A percentile compares a stretch with the other conserved stretches of the same genome.
Evolutionary conservation across 1,140 invertebrate genomes (phyloP).

Genomic region (Bursaphelenchus mucronatus): DNA sequence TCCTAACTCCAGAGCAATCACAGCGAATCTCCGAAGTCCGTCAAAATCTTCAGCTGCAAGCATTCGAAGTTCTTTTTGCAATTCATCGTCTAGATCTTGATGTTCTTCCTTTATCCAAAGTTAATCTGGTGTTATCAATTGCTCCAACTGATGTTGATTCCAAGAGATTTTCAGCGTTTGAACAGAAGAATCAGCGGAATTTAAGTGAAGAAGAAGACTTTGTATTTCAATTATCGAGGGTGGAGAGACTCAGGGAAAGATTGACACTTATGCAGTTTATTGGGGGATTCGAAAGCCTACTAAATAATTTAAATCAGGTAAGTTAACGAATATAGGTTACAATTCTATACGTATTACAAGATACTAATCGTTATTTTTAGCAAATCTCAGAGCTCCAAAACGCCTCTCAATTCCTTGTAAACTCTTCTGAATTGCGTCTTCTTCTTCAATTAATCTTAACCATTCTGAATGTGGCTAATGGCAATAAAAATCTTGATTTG

Average conservation of each 20-base stretch:
- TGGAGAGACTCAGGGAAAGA: conserved; percentile 37
- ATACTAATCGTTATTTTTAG: conserved; percentile 14
- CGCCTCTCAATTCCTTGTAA: conserved; percentile 41
- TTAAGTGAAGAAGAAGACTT: conserved; percentile 40
- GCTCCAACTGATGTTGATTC: conserved; percentile 38
- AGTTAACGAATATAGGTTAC: not conserved
- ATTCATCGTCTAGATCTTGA: conserved; percentile 32
- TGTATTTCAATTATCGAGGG: conserved; percentile 37
- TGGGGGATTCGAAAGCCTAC: conserved; percentile 27
- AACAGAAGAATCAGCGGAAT: conserved; percentile 20
- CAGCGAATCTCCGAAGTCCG: conserved; percentile 18
- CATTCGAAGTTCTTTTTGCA: conserved; percentile 38
- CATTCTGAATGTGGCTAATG: conserved; percentile 32
- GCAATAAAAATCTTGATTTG: conserved; percentile 30
- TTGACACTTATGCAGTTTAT: conserved; percentile 34
- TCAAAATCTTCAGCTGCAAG: conserved; percentile 25
- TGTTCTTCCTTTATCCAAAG: conserved; percentile 22
- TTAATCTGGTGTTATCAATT: conserved; percentile 27
- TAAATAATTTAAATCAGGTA: conserved; percentile 32
- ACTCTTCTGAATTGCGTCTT: conserved; percentile 41
- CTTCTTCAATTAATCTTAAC: conserved; percentile 31
- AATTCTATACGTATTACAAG: no score
- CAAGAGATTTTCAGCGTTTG: conserved; percentile 32
- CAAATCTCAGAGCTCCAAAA: conserved; percentile 23
- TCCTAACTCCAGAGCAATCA: conserved; percentile 21